Conservation (phyloP, 1,140 invertebrate genomes). For the Hylaeus anthracinus region DNA sequence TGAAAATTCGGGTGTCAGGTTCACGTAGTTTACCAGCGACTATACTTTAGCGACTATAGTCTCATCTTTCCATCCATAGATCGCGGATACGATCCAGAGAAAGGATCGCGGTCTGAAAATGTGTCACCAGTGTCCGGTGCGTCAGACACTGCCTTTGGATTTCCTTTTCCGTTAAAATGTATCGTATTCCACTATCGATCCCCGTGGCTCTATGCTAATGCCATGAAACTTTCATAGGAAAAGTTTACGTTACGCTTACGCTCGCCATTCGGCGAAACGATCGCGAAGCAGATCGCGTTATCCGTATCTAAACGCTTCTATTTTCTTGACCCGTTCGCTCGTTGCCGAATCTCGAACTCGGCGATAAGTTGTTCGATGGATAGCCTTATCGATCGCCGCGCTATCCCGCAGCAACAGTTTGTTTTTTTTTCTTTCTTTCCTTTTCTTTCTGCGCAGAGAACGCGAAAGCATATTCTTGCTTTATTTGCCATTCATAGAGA, state of each 20-base stretch:
- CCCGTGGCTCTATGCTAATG: constrained; percentile 13
- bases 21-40: too few relatives aligned
- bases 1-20: too few relatives aligned
- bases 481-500: constrained; percentile 7
- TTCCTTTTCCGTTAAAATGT: constrained; percentile 3
- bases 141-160: not conserved
- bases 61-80: too few relatives aligned
- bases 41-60: too few relatives aligned
- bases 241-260: constrained; percentile 39
- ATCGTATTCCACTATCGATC: constrained; percentile 1
- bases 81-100: too few relatives aligned
- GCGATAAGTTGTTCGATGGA: constrained; percentile 3
- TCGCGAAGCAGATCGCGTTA: not conserved
- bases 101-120: too few relatives aligned
- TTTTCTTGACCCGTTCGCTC: not conserved
- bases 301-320: not conserved
- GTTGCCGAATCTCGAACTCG: not conserved
- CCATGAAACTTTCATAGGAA: constrained; percentile 52
- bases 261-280: not conserved
- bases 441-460: not conserved
- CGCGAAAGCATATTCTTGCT: not conserved
- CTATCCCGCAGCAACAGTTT: not conserved
- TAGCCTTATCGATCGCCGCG: constrained; percentile 5
- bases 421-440: not conserved
- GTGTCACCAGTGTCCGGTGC: not conserved